phyloP scores from a whole-genome alignment of 2,797 vertebrate species.

The Heterohyrax brucei region DNA sequence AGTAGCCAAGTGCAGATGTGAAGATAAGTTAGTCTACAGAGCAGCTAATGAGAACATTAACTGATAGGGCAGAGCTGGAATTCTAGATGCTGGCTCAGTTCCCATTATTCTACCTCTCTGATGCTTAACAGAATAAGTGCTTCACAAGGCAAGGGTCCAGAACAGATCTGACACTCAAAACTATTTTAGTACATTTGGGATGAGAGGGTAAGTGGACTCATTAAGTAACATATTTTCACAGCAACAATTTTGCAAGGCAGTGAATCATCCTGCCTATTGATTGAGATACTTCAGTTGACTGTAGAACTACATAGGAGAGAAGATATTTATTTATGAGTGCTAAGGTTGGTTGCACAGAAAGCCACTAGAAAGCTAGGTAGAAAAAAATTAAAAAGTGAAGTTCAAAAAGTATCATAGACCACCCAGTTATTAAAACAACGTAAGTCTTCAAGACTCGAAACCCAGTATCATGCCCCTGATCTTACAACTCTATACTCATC shows the following conservation, averaged over 20 bases:
- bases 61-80: not conserved
- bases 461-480: not conserved
- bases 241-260: constrained; percentile 6
- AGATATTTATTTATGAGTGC: not conserved
- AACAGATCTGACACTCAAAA: not conserved
- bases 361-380: not conserved
- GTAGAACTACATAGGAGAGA: not conserved
- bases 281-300: not conserved
- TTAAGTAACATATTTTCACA: constrained; percentile 8
- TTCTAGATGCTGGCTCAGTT: not conserved
- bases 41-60: not conserved
- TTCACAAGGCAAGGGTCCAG: not conserved
- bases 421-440: constrained; percentile 14
- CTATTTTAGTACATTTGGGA: not conserved
- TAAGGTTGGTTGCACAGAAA: constrained; percentile 36
- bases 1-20: no score
- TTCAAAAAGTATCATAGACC: not conserved
- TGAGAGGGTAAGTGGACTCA: constrained; percentile 32
- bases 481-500: not conserved
- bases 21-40: not conserved
- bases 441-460: constrained; percentile 37
- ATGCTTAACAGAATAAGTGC: constrained; percentile 5
- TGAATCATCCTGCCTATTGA: constrained; percentile 8
- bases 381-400: constrained; percentile 54
- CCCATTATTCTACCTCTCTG: not conserved